These are phyloP conservation scores for Rhinopomastus cyanomelas DNA, from an alignment of 2,113 vertebrate genomes.

Conservation along the genomic window DNA sequence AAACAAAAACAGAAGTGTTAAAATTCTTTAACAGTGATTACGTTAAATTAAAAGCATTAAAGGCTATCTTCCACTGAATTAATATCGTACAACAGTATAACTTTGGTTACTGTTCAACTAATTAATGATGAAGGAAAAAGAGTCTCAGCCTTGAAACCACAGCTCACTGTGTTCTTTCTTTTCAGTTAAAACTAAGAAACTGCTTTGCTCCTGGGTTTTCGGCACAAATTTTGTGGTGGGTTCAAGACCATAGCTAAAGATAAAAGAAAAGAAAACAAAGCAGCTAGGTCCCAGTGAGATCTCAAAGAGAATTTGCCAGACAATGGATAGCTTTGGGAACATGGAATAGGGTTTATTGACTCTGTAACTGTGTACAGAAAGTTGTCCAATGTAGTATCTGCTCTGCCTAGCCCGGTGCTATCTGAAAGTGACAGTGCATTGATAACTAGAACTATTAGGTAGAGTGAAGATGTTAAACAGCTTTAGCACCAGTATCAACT, in stretches of 20 bases:
- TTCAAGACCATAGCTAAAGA: too few relatives aligned
- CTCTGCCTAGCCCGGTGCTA: not conserved
- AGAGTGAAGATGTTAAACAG: not conserved
- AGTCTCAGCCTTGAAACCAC: not conserved
- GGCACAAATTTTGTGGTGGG: too few relatives aligned
- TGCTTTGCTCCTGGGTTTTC: too few relatives aligned
- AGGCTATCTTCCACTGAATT: not conserved
- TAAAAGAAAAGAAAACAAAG: too few relatives aligned
- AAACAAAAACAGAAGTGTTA: not conserved
- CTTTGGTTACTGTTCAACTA: not conserved
- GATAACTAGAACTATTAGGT: too few relatives aligned
- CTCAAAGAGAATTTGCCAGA: too few relatives aligned
- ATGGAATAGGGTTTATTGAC: too few relatives aligned
- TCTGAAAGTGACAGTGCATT: not conserved
- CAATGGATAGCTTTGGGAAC: too few relatives aligned
- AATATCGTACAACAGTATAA: not conserved
- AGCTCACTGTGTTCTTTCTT: not conserved
- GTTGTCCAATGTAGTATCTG: too few relatives aligned
- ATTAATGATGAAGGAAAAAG: not conserved
- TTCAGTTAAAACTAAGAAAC: not conserved
- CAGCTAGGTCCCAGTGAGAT: too few relatives aligned
- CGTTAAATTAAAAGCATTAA: not conserved
- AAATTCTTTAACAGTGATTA: not conserved
- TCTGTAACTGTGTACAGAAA: too few relatives aligned
- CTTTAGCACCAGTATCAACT: not conserved